Percentiles rank a stretch among this genome's conserved stretches.
phyloP scores from a whole-genome alignment of 2,113 vertebrate species.

The Peromyscus polionotus region DNA sequence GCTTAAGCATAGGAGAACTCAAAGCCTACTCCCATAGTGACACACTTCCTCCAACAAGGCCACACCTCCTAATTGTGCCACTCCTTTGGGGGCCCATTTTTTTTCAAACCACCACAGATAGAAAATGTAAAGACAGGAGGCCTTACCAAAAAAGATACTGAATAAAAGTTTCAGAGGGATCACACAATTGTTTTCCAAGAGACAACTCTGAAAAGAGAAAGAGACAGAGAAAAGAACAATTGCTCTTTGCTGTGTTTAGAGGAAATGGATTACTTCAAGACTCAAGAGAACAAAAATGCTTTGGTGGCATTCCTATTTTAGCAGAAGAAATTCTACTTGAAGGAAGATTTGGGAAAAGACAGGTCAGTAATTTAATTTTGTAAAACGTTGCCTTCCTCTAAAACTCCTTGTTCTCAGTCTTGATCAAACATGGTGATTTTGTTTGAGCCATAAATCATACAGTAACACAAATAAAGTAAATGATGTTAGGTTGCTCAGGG shows the following conservation, averaged over 20 bases:
- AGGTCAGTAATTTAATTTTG: conserved; percentile 69
- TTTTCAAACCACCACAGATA: neutral
- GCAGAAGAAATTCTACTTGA: conserved; percentile 51
- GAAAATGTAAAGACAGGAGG: neutral
- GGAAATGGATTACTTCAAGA: conserved; percentile 47
- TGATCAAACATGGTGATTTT: conserved; percentile 39
- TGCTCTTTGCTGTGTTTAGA: conserved; percentile 38
- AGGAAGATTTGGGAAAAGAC: conserved; percentile 22
- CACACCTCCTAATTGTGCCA: too few relatives aligned
- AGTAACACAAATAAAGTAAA: conserved; percentile 16
- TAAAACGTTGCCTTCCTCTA: conserved; percentile 34
- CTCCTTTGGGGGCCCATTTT: too few relatives aligned
- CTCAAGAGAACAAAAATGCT: conserved; percentile 46
- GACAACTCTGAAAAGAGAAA: conserved; percentile 47
- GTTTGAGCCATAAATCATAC: conserved; percentile 32
- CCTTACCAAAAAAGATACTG: neutral
- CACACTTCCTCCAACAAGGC: too few relatives aligned
- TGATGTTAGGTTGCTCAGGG: neutral
- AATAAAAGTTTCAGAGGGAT: neutral
- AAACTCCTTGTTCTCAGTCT: conserved; percentile 20
- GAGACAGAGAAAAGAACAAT: neutral
- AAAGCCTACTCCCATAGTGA: too few relatives aligned
- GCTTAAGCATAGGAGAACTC: too few relatives aligned
- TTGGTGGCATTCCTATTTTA: neutral
- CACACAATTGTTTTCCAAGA: neutral